Evolutionary conservation across 2,113 vertebrate species (phyloP).

Genomic region (Aythya baeri): DNA sequence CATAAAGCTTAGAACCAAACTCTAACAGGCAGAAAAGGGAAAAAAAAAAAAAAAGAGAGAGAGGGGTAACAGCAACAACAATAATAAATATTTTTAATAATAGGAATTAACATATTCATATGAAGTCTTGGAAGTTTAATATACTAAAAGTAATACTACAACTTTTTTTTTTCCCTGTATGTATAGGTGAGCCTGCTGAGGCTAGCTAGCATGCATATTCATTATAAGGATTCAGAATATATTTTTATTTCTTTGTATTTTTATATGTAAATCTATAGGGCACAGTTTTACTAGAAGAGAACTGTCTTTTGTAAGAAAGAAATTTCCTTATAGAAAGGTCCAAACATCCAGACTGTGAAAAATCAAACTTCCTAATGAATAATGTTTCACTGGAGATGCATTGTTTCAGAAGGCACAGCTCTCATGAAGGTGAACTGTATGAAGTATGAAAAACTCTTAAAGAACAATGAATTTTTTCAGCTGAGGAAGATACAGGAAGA

Average conservation of each 20-base stretch:
- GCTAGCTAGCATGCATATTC: slow-evolving; percentile 13
- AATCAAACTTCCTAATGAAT: slow-evolving; percentile 69
- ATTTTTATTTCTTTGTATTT: slow-evolving; percentile 29
- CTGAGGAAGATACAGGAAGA: slow-evolving; percentile 69
- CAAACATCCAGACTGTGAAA: slow-evolving; percentile 42
- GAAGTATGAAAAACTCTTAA: slow-evolving; percentile 73
- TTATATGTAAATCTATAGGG: slow-evolving; percentile 10
- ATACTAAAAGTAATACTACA: slow-evolving; percentile 50
- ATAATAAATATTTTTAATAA: slow-evolving; percentile 1
- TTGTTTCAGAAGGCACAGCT: slow-evolving; percentile 63
- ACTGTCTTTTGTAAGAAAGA: slow-evolving; percentile 11
- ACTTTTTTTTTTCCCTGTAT: slow-evolving; percentile 4
- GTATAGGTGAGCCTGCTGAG: neutral
- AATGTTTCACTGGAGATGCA: slow-evolving; percentile 60
- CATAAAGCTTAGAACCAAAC: slow-evolving; percentile 59
- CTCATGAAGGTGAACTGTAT: slow-evolving; percentile 68
- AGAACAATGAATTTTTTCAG: slow-evolving; percentile 74
- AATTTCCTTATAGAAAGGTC: slow-evolving; percentile 44
- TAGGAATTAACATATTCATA: slow-evolving; percentile 36
- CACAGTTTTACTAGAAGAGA: slow-evolving; percentile 54
- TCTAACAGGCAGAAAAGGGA: slow-evolving; percentile 40
- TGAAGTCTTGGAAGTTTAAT: slow-evolving; percentile 65
- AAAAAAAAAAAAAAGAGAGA: neutral
- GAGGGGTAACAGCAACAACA: neutral
- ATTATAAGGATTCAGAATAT: neutral